These are phyloP conservation scores for Adelphocoris suturalis DNA, from an alignment of 2,888 invertebrate genomes.

Conservation along the genomic window DNA sequence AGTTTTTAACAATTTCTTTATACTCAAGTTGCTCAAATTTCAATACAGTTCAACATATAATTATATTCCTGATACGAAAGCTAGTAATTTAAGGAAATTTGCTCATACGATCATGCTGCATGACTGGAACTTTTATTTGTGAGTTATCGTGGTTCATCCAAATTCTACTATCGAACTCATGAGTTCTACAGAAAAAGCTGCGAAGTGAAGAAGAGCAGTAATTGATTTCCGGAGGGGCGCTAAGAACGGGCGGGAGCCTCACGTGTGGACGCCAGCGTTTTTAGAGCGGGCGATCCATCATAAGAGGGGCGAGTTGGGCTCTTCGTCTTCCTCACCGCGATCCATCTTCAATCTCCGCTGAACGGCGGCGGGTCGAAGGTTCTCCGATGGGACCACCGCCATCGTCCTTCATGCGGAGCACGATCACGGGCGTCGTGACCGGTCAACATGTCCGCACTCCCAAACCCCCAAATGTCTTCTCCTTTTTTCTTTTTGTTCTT, in stretches of 20 bases:
- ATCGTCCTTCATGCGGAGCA: not conserved
- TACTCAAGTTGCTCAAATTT: too few species aligned
- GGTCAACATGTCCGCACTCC: not conserved
- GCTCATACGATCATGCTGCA: too few species aligned
- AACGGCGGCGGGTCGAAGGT: not conserved
- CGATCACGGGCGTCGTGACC: not conserved
- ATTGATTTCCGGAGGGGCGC: too few species aligned
- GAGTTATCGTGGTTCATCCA: too few species aligned
- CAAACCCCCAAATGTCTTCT: not conserved
- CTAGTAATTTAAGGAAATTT: too few species aligned
- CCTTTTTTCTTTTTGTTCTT: not conserved
- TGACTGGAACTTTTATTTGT: too few species aligned
- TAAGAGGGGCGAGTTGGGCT: not conserved
- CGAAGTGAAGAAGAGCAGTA: too few species aligned
- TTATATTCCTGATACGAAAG: too few species aligned
- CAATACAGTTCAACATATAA: too few species aligned
- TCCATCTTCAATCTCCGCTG: conserved; percentile 25
- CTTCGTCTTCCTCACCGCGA: not conserved
- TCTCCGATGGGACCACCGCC: not conserved
- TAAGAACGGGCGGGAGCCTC: not conserved
- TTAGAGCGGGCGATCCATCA: not conserved
- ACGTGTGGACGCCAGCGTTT: conserved; percentile 1
- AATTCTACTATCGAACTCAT: too few species aligned
- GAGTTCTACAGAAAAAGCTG: too few species aligned
- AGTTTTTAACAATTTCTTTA: too few species aligned